Evolutionary conservation across 2,888 invertebrate genomes (phyloP).

Genomic region (Pterobdella sp.): DNA sequence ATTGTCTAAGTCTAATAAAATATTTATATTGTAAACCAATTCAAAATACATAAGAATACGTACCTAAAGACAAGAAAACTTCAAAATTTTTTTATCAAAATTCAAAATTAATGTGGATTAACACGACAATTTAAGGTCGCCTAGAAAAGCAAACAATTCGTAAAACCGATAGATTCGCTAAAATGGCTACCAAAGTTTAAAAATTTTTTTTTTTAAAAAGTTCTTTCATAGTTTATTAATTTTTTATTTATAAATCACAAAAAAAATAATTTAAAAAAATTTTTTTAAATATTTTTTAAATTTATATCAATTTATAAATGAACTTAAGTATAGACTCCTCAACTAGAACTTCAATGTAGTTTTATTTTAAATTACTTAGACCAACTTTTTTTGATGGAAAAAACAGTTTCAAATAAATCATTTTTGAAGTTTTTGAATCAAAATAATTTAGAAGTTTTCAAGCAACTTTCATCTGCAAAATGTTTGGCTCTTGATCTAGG

Average conservation of each 20-base stretch:
- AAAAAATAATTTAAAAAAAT: not conserved
- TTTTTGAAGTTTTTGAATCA: constrained; percentile 42
- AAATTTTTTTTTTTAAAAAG: too few species aligned
- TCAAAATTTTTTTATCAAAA: not conserved
- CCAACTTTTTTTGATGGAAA: not conserved
- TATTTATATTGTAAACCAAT: too few species aligned
- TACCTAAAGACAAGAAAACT: not conserved
- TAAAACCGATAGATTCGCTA: not conserved
- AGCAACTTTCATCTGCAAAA: constrained; percentile 61
- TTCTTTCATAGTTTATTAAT: too few species aligned
- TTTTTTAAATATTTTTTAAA: not conserved
- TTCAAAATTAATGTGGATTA: not conserved
- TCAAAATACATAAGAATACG: not conserved
- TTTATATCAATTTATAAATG: too few species aligned
- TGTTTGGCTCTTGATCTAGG: constrained; percentile 65
- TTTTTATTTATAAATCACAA: not conserved
- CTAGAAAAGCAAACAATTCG: not conserved
- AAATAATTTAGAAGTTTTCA: constrained; percentile 55
- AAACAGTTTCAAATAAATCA: not conserved
- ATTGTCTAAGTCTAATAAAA: too few species aligned
- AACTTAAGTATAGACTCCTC: too few species aligned
- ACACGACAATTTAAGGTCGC: too few species aligned
- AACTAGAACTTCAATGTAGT: too few species aligned
- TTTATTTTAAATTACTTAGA: too few species aligned
- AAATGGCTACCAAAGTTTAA: constrained; percentile 9